These are phyloP conservation scores for Chaetogeoica ovagalla DNA, from an alignment of 2,888 invertebrate genomes.

Conservation along the genomic window DNA sequence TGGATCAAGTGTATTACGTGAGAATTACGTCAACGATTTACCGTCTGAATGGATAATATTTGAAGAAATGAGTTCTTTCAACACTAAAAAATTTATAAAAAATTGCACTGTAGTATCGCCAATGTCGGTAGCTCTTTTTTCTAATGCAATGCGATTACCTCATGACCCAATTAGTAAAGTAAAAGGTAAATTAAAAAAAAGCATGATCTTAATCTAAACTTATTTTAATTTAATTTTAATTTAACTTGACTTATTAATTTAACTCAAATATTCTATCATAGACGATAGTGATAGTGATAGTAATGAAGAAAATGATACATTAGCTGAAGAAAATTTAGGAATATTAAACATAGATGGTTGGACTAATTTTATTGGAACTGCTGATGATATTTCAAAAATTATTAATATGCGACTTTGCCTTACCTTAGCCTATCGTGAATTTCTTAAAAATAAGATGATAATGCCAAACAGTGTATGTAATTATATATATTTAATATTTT, in stretches of 20 bases:
- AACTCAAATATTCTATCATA: background rate
- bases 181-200: background rate
- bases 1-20: conserved; percentile 50
- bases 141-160: conserved; percentile 57
- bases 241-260: background rate
- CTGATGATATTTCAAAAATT: conserved; percentile 44
- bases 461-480: conserved; percentile 47
- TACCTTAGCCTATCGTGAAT: conserved; percentile 46
- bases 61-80: conserved; percentile 78
- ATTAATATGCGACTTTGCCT: conserved; percentile 44
- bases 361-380: conserved; percentile 40
- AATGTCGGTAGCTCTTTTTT: conserved; percentile 76
- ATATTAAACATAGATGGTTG: conserved; percentile 41
- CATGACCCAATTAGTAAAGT: conserved; percentile 22
- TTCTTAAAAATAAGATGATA: conserved; percentile 47
- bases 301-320: conserved; percentile 21
- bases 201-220: background rate
- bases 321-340: conserved; percentile 6
- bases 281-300: conserved; percentile 23
- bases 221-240: too few species aligned
- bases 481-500: conserved; percentile 5
- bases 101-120: conserved; percentile 82
- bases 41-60: conserved; percentile 84
- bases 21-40: conserved; percentile 60
- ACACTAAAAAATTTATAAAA: conserved; percentile 72